Evolutionary conservation across 2,113 vertebrate species (phyloP).

Genomic region (Oncorhynchus gorbuscha): DNA sequence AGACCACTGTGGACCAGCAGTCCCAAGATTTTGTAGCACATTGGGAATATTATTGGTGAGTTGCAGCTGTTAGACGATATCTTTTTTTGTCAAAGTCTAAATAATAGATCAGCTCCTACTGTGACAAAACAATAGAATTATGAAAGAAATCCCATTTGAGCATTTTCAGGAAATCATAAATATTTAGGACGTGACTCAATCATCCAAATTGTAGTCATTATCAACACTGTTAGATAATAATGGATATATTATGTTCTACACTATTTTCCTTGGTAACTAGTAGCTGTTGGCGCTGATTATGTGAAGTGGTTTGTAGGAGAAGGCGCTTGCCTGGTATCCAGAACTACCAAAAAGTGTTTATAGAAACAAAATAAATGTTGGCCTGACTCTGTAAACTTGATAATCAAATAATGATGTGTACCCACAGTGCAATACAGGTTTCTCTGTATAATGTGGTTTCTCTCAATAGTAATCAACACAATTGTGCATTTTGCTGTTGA

Average conservation of each 20-base stretch:
- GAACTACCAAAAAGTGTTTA: constrained; percentile 21
- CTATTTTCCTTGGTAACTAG: neutral
- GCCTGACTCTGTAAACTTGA: constrained; percentile 19
- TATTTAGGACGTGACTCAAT: too few species aligned
- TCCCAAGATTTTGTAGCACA: too few species aligned
- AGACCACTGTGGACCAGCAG: neutral
- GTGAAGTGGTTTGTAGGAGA: neutral
- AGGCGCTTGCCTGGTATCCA: neutral
- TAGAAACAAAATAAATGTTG: constrained; percentile 23
- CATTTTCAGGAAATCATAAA: too few species aligned
- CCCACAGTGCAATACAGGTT: neutral
- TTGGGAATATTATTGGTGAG: too few species aligned
- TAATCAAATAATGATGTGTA: constrained; percentile 24
- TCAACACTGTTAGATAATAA: neutral
- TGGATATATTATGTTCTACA: neutral
- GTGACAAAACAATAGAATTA: too few species aligned
- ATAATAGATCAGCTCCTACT: too few species aligned
- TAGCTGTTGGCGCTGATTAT: constrained; percentile 13
- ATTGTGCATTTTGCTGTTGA: neutral
- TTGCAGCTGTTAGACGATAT: too few species aligned
- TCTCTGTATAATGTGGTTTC: neutral
- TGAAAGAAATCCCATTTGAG: too few species aligned
- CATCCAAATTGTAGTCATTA: too few species aligned
- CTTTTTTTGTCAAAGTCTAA: too few species aligned
- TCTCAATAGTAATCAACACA: neutral